phyloP scores from a whole-genome alignment of 2,797 vertebrate genomes.

The Sebastes wilsoni region DNA sequence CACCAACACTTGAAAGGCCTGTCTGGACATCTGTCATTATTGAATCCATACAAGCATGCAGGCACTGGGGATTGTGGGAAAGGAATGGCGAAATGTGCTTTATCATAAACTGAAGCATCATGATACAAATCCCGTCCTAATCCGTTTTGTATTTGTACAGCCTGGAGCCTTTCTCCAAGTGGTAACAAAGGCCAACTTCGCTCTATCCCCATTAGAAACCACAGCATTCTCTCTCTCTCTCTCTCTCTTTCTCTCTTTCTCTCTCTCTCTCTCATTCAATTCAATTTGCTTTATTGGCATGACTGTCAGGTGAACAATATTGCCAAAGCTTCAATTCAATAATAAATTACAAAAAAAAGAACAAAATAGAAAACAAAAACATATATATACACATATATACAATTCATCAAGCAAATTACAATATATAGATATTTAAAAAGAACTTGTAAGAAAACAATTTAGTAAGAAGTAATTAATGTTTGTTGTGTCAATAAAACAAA shows the following conservation, averaged over 20 bases:
- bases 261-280: background rate
- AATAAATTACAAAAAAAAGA: too few relatives aligned
- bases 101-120: slow-evolving; percentile 35
- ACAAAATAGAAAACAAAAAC: too few relatives aligned
- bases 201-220: slow-evolving; percentile 45
- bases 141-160: slow-evolving; percentile 54
- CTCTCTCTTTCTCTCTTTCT: slow-evolving; percentile 16
- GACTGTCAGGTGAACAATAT: too few relatives aligned
- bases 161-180: slow-evolving; percentile 39
- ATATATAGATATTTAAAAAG: too few relatives aligned
- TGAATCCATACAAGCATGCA: slow-evolving; percentile 19
- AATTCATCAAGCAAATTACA: too few relatives aligned
- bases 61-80: slow-evolving; percentile 22
- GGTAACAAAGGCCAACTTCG: slow-evolving; percentile 46
- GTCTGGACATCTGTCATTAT: slow-evolving; percentile 38
- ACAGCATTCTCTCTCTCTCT: slow-evolving; percentile 27
- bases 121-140: slow-evolving; percentile 42
- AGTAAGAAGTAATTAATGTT: too few relatives aligned
- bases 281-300: too few relatives aligned
- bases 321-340: too few relatives aligned
- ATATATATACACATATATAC: too few relatives aligned
- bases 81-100: slow-evolving; percentile 34
- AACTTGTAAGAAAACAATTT: too few relatives aligned
- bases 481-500: too few relatives aligned
- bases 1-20: slow-evolving; percentile 21